A percentile compares a stretch with the other conserved stretches of the same genome.
Evolutionary conservation across 2,797 vertebrate species (phyloP).

Genomic region (Psittacula derbiana): DNA sequence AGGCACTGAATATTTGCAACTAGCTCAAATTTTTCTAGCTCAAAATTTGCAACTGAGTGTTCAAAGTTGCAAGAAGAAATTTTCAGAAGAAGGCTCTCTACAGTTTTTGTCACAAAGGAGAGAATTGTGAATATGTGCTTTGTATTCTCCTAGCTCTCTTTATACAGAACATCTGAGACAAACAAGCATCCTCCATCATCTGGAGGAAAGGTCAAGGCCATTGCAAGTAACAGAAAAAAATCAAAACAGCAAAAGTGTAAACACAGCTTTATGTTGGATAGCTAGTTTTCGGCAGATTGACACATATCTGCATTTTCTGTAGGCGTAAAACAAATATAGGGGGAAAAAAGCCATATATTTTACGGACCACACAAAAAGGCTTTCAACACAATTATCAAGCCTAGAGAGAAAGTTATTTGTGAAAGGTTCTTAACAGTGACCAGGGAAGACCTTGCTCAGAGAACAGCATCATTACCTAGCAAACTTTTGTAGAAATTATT

Average conservation of each 20-base stretch:
- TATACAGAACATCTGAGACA: background rate
- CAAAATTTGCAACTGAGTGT: background rate
- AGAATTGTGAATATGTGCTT: background rate
- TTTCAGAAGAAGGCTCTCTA: background rate
- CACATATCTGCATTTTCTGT: background rate
- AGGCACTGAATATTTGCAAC: background rate
- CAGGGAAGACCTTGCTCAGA: background rate
- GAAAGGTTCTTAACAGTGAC: background rate
- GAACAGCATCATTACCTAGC: background rate
- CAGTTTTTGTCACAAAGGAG: background rate
- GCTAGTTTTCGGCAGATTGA: background rate
- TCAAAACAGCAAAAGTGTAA: background rate
- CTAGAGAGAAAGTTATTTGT: background rate
- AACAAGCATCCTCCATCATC: background rate
- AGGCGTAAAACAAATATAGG: background rate
- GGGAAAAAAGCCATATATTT: background rate
- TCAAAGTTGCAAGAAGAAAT: background rate
- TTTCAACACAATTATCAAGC: background rate
- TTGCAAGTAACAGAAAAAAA: background rate
- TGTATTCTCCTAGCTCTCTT: background rate
- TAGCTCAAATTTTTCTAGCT: background rate
- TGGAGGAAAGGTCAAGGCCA: background rate
- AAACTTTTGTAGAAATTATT: background rate
- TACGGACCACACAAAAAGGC: background rate
- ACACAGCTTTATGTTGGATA: background rate